Conservation (phyloP, 2,888 invertebrate species). For the Drosophila borealis region DNA sequence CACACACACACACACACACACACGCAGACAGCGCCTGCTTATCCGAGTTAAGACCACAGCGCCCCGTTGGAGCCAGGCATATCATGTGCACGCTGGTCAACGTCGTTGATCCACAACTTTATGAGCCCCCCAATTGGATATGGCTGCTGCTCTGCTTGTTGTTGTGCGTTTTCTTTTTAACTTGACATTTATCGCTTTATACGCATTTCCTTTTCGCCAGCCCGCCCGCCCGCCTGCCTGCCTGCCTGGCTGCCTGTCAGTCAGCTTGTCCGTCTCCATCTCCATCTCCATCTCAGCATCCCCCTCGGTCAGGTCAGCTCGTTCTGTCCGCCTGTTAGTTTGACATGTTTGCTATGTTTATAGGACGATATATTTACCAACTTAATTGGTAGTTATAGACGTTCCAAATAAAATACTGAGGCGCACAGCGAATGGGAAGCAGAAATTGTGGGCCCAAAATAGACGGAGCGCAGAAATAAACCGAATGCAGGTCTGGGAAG, state of each 20-base stretch:
- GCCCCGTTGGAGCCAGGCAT: too few species aligned
- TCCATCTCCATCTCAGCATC: background rate
- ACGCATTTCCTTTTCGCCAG: conserved; percentile 52
- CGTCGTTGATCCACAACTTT: conserved; percentile 15
- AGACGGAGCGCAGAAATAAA: background rate
- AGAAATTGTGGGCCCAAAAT: background rate
- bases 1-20: conserved; percentile 2
- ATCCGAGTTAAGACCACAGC: conserved; percentile 20
- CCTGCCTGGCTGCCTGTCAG: conserved; percentile 28
- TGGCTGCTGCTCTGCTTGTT: conserved; percentile 25
- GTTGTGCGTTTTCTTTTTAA: conserved; percentile 47
- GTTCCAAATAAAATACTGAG: conserved; percentile 44
- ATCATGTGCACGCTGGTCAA: conserved; percentile 10
- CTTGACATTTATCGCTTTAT: conserved; percentile 80
- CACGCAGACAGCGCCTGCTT: conserved; percentile 6
- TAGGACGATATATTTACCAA: conserved; percentile 67
- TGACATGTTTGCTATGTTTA: conserved; percentile 64
- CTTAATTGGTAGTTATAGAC: conserved; percentile 77
- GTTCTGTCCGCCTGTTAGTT: conserved; percentile 31
- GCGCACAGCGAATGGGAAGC: background rate
- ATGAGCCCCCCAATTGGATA: conserved; percentile 11
- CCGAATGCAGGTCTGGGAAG: too few species aligned
- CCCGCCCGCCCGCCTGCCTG: conserved; percentile 25
- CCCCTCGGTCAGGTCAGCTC: background rate
- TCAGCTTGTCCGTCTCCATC: conserved; percentile 20